Evolutionary conservation across 2,113 vertebrate species (phyloP), one percentile per base, ranked within the genome.

Genomic region (Indri indri): DNA sequence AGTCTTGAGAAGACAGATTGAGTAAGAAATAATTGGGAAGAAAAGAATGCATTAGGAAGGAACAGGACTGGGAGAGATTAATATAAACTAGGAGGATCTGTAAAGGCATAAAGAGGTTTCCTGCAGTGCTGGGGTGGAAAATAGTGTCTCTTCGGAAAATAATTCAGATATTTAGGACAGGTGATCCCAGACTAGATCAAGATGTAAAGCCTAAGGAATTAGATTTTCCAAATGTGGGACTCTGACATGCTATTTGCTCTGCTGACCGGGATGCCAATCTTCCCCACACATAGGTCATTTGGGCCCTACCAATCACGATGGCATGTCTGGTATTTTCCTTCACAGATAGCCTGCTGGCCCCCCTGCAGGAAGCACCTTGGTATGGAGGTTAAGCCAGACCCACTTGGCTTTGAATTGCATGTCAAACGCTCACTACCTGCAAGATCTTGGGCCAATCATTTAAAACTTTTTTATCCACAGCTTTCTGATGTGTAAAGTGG

Each of bases 101-200:
- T 45, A 47, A 80, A 94, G 71, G 57, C 79, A 86, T 80, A 68
- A 80, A 34, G 20, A 81, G 89, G 54, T 57, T 88, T 52, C 90
- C 63, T 66, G 23, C 30, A 73, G n/a, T 59, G 27, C 23, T 73
- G 12, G 30, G 47, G 47, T n/a, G 9, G 27, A 80, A 80, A 63
- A 77, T 1, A 25, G 20, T n/a, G 17, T 50, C 68, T 66, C 68
- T 47, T 16, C 63, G 13, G 71, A 91, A 96, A 70, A 90, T 92
- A 92, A 94, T 74, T 86, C 40, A 57, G 93, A 91, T 85, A 37
- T 59, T 95, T 91, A 57, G 13, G 65, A 92, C 79, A 90, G 61
- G 34, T 76, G 71, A 91, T 61, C 54, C 87, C 45, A 76, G 59
- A 45, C 45, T 40, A 88, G 32, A 85, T 85, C 45, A 77, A 91